A percentile compares a stretch with the other conserved stretches of the same genome.
Conservation (phyloP, 2,113 vertebrate genomes). For the Zingel zingel region DNA sequence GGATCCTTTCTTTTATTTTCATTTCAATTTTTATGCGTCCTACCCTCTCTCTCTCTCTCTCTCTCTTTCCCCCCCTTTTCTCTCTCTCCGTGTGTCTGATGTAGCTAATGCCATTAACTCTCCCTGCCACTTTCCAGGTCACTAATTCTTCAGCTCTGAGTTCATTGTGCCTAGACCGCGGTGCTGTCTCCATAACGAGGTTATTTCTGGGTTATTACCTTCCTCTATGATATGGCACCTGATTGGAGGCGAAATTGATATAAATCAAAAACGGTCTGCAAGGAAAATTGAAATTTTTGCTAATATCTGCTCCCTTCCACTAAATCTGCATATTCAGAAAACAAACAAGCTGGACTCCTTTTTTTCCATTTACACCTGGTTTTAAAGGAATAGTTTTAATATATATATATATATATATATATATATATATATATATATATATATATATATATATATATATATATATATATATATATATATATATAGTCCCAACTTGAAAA, state of each 20-base stretch:
- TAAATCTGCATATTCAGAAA: constrained; percentile 63
- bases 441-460: no score
- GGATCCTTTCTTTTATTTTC: constrained; percentile 61
- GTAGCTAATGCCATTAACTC: constrained; percentile 91
- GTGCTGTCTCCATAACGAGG: constrained; percentile 99
- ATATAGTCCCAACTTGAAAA: no score
- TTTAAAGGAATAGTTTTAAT: neutral
- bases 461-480: no score
- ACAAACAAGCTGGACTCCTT: constrained; percentile 30
- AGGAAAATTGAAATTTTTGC: constrained; percentile 87
- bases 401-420: no score
- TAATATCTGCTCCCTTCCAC: constrained; percentile 67
- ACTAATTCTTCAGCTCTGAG: constrained; percentile 99
- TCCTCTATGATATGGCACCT: constrained; percentile 95
- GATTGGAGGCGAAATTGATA: constrained; percentile 96
- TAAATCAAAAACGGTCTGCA: constrained; percentile 95
- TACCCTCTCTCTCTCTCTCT: constrained; percentile 26
- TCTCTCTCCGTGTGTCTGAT: constrained; percentile 85
- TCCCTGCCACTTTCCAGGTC: constrained; percentile 98
- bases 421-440: no score
- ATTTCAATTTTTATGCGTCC: constrained; percentile 63
- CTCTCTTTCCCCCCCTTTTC: constrained; percentile 6
- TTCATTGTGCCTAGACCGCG: constrained; percentile 98
- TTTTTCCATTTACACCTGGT: constrained; percentile 5
- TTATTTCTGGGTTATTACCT: constrained; percentile 99